Conservation (phyloP, 1,140 invertebrate genomes). For the Drosophila pectinifera region DNA sequence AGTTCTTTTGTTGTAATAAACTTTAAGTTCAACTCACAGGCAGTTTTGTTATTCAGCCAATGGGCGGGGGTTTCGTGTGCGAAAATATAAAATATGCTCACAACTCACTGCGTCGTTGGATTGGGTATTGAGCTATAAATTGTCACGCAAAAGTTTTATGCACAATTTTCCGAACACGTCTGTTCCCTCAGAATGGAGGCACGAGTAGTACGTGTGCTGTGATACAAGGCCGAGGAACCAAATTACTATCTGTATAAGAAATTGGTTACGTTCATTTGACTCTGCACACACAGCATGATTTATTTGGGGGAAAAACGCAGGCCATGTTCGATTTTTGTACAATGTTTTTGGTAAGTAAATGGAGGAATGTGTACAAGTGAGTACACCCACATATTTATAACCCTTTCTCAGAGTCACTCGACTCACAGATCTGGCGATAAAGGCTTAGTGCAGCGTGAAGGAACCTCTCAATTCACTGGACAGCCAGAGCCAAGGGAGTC, state of each 20-base stretch:
- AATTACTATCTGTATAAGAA: not conserved
- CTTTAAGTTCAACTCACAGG: conserved; percentile 31
- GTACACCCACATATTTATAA: conserved; percentile 6
- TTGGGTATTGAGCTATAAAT: conserved; percentile 30
- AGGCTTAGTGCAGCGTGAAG: conserved; percentile 4
- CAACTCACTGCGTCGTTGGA: conserved; percentile 4
- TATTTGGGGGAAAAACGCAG: not conserved
- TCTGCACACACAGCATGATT: not conserved
- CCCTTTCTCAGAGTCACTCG: conserved; percentile 9
- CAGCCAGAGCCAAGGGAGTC: not conserved
- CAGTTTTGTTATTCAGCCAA: conserved; percentile 16
- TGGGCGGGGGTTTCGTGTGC: not conserved
- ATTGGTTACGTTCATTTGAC: not conserved
- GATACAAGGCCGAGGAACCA: not conserved
- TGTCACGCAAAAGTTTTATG: conserved; percentile 46
- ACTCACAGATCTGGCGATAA: conserved; percentile 22
- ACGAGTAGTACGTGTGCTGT: conserved; percentile 14
- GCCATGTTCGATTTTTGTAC: not conserved
- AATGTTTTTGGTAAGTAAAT: not conserved
- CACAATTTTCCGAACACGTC: conserved; percentile 34
- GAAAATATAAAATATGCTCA: conserved; percentile 35
- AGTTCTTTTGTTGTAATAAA: conserved; percentile 37
- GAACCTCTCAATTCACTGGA: conserved; percentile 9
- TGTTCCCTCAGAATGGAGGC: conserved; percentile 20
- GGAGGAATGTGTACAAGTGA: not conserved